Percentiles rank a stretch among this genome's conserved stretches.
These are phyloP conservation scores for Crotalus helleri DNA, from an alignment of 2,113 vertebrate genomes.

Conservation along the genomic window DNA sequence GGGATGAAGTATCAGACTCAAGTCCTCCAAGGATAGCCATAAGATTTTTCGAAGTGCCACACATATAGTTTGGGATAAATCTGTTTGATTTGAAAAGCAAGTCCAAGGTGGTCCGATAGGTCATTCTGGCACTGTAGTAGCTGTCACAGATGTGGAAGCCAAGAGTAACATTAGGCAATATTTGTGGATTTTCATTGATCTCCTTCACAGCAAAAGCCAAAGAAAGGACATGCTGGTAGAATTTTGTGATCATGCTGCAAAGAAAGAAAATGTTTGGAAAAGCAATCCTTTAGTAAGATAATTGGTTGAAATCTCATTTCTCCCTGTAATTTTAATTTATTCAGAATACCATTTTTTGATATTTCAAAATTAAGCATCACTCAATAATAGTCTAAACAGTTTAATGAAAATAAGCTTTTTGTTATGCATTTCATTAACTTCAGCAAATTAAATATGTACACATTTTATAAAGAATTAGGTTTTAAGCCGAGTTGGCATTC, in stretches of 20 bases:
- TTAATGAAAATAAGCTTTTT: background rate
- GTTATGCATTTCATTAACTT: background rate
- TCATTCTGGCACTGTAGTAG: background rate
- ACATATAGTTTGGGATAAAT: background rate
- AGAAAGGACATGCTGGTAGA: background rate
- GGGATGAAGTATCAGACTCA: background rate
- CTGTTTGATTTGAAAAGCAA: background rate
- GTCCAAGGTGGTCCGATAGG: background rate
- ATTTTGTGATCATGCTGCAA: background rate
- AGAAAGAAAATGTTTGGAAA: background rate
- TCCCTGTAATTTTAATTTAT: background rate
- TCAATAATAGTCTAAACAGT: background rate
- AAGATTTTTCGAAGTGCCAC: background rate
- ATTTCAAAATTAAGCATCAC: background rate
- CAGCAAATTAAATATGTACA: background rate
- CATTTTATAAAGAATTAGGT: background rate
- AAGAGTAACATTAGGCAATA: background rate
- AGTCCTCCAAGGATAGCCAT: background rate
- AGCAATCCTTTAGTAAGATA: background rate
- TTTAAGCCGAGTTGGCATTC: background rate
- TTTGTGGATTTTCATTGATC: background rate
- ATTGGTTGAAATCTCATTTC: background rate
- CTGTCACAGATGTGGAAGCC: background rate
- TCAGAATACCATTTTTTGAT: background rate
- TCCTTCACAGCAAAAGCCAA: background rate